Evolutionary conservation across 37 sponge, comb jelly and placozoan species (phyloP).

Genomic region (Eunapius fragilis): DNA sequence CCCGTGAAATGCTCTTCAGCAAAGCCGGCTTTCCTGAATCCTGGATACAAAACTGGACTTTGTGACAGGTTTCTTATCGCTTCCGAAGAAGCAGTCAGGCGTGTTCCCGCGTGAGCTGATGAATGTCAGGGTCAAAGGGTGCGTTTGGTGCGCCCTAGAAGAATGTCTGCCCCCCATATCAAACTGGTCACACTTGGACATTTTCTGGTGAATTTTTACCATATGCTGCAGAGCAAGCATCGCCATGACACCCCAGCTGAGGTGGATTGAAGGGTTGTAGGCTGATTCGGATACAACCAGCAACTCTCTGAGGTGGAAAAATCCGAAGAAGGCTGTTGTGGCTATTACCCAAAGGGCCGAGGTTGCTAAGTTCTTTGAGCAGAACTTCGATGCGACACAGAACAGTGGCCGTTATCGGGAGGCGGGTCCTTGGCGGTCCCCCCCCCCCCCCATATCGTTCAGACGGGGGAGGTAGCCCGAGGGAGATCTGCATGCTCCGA

Average conservation of each 20-base stretch:
- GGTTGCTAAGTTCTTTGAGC: neutral
- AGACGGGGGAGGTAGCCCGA: constrained; percentile 12
- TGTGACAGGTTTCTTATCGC: neutral
- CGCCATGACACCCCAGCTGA: neutral
- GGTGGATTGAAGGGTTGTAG: no score
- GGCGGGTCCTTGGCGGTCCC: neutral
- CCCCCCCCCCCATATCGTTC: no score
- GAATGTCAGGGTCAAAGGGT: neutral
- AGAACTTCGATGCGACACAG: neutral
- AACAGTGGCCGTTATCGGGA: constrained; percentile 19
- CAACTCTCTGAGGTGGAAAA: constrained; percentile 24
- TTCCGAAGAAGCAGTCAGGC: neutral
- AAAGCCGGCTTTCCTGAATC: neutral
- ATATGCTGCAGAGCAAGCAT: neutral
- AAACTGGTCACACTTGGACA: constrained; percentile 20
- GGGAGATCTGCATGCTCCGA: neutral
- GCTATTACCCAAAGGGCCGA: constrained; percentile 1
- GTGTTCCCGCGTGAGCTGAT: neutral
- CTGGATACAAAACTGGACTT: neutral
- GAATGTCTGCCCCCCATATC: constrained; percentile 1
- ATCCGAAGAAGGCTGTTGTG: constrained; percentile 29
- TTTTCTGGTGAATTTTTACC: neutral
- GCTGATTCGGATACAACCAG: neutral
- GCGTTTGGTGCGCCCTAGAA: neutral
- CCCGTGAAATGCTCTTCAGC: neutral